These are phyloP conservation scores for Antigone vipio DNA, from an alignment of 2,113 vertebrate species.

Conservation along the genomic window DNA sequence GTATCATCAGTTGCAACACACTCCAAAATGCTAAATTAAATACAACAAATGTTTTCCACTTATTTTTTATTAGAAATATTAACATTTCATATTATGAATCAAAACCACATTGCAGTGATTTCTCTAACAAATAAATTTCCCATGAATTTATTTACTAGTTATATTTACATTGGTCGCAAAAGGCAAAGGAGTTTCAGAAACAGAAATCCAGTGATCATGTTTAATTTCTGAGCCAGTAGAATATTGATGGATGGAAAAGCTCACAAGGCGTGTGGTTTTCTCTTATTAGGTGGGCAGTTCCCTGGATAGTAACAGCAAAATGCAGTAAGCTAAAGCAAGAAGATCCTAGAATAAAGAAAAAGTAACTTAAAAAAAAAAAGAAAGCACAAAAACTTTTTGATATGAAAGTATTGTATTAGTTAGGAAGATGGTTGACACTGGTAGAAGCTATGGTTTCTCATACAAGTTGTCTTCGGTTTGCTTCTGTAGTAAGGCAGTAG, in stretches of 20 bases:
- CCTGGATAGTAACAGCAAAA: neutral
- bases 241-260: neutral
- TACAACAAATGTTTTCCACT: slow-evolving; percentile 27
- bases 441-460: neutral
- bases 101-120: neutral
- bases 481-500: neutral
- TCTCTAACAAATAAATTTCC: neutral
- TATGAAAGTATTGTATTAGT: neutral
- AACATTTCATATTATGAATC: neutral
- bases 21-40: slow-evolving; percentile 26
- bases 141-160: neutral
- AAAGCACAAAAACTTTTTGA: neutral
- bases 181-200: neutral
- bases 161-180: neutral
- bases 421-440: neutral
- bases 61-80: slow-evolving; percentile 40
- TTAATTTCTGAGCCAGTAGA: slow-evolving; percentile 13
- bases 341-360: neutral
- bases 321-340: neutral
- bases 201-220: neutral
- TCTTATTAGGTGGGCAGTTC: neutral
- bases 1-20: slow-evolving; percentile 35
- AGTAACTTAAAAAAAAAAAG: neutral
- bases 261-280: neutral
- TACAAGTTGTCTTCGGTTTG: neutral